Evolutionary conservation across 2,113 vertebrate species (phyloP).

Genomic region (Guaruba guarouba): DNA sequence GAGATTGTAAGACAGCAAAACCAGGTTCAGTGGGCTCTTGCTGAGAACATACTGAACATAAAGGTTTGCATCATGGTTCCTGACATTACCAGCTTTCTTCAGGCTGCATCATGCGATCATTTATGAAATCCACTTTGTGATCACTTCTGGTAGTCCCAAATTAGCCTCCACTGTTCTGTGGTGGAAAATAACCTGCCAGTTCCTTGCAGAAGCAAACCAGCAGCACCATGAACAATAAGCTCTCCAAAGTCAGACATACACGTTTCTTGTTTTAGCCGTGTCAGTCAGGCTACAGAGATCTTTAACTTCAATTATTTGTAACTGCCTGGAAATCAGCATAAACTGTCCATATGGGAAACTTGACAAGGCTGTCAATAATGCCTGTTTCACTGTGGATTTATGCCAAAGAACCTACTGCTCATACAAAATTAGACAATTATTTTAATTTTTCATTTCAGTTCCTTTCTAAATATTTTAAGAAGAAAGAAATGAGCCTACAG

Average conservation of each 20-base stretch:
- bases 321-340: slow-evolving; percentile 3
- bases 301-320: slow-evolving; percentile 38
- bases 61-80: neutral
- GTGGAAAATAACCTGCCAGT: neutral
- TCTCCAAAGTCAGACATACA: neutral
- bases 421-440: neutral
- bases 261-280: neutral
- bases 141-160: neutral
- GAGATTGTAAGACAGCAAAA: neutral
- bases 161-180: neutral
- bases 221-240: neutral
- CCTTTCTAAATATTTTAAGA: neutral
- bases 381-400: neutral
- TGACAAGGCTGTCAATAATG: slow-evolving; percentile 32
- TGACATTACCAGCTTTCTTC: neutral
- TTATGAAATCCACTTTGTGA: neutral
- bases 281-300: slow-evolving; percentile 1
- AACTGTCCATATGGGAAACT: slow-evolving; percentile 11
- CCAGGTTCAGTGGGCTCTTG: neutral
- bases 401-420: slow-evolving; percentile 9
- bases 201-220: neutral
- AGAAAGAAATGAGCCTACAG: neutral
- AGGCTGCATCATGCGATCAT: neutral
- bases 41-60: neutral
- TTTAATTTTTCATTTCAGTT: neutral